Evolutionary conservation across 2,888 invertebrate genomes (phyloP).

Genomic region (Sarcophaga caerulescens): DNA sequence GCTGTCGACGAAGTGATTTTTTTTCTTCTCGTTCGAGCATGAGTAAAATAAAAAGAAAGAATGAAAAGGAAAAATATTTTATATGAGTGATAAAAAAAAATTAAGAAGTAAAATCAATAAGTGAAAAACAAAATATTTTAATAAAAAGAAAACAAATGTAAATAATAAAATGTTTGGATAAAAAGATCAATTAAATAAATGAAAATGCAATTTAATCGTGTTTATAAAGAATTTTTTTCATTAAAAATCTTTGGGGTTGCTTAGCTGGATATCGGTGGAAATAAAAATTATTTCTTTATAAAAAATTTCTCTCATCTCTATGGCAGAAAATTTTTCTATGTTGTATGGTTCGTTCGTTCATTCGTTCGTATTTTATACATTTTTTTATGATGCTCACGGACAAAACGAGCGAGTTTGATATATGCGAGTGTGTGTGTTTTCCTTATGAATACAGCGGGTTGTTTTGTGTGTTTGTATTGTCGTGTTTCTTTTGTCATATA

Average conservation of each 20-base stretch:
- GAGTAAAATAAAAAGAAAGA: constrained; percentile 13
- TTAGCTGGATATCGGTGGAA: constrained; percentile 67
- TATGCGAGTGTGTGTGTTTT: constrained; percentile 55
- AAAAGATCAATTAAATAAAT: constrained; percentile 61
- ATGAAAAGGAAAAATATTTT: constrained; percentile 24
- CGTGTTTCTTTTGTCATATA: constrained; percentile 56
- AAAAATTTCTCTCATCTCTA: constrained; percentile 67
- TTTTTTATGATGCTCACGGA: constrained; percentile 63
- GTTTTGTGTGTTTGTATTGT: constrained; percentile 30
- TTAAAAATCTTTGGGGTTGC: constrained; percentile 22
- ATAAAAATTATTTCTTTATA: constrained; percentile 58
- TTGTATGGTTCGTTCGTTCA: constrained; percentile 27
- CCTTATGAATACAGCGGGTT: constrained; percentile 46
- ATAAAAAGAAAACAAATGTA: constrained; percentile 5
- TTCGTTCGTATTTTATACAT: constrained; percentile 59
- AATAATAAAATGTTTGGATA: constrained; percentile 37
- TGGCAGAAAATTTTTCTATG: constrained; percentile 59
- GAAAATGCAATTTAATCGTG: constrained; percentile 30
- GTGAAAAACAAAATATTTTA: constrained; percentile 38
- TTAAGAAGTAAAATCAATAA: constrained; percentile 51
- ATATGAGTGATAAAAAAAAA: constrained; percentile 44
- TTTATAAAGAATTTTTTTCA: constrained; percentile 42
- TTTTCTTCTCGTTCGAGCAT: constrained; percentile 36
- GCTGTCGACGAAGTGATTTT: constrained; percentile 25
- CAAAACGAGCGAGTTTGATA: constrained; percentile 59